phyloP scores from a whole-genome alignment of 2,888 invertebrate genomes.

The Sceliomorpha sp. region DNA sequence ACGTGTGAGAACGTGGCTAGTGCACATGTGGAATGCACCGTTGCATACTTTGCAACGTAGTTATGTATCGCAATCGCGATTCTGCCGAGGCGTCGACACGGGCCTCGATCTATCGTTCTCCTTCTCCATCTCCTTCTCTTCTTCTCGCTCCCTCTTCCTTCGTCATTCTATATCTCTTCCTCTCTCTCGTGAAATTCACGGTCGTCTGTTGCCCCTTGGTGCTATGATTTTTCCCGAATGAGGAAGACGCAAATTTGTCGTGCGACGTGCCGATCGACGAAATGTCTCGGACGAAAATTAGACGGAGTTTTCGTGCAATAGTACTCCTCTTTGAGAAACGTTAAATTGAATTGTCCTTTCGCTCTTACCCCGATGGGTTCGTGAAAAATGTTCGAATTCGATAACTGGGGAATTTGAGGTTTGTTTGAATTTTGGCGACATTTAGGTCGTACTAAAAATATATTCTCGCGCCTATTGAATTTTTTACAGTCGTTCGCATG shows the following conservation, averaged over 20 bases:
- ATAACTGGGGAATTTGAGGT: too few species aligned
- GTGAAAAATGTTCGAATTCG: too few species aligned
- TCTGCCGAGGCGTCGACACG: conserved; percentile 59
- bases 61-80: conserved; percentile 66
- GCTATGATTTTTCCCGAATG: conserved; percentile 15
- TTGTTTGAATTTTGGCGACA: too few species aligned
- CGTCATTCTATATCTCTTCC: not conserved
- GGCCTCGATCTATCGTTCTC: conserved; percentile 56
- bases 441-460: too few species aligned
- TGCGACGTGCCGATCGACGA: too few species aligned
- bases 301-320: too few species aligned
- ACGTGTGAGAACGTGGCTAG: conserved; percentile 70
- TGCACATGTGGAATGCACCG: conserved; percentile 68
- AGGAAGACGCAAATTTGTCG: conserved; percentile 2
- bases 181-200: conserved; percentile 2
- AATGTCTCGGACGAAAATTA: too few species aligned
- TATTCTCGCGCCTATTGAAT: too few species aligned
- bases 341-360: too few species aligned
- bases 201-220: conserved; percentile 10
- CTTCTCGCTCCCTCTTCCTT: conserved; percentile 5
- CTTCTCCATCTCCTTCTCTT: conserved; percentile 35
- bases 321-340: too few species aligned
- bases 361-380: too few species aligned
- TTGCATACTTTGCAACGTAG: conserved; percentile 69
- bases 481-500: too few species aligned